phyloP scores from a whole-genome alignment of 2,888 invertebrate genomes.

The Brenthis daphne region DNA sequence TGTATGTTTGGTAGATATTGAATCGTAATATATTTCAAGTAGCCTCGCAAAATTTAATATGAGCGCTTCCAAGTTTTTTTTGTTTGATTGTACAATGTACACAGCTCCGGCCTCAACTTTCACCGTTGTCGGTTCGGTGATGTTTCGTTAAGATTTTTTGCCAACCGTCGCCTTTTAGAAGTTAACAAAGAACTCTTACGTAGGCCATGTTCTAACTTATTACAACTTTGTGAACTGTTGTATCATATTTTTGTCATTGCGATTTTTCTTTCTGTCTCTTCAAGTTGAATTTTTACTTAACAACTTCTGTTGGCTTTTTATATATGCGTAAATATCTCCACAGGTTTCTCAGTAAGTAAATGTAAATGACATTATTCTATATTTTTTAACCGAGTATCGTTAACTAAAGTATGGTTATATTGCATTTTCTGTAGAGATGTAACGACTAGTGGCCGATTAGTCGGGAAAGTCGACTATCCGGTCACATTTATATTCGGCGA shows the following conservation, averaged over 20 bases:
- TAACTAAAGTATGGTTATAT: too few relatives aligned
- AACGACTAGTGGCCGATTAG: too few relatives aligned
- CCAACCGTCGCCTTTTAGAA: slow-evolving; percentile 33
- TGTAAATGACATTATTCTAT: too few relatives aligned
- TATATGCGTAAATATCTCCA: slow-evolving; percentile 12
- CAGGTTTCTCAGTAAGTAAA: not conserved
- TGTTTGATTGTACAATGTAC: slow-evolving; percentile 30
- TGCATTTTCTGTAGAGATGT: too few relatives aligned
- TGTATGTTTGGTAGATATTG: not conserved
- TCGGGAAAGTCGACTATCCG: too few relatives aligned
- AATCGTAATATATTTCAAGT: slow-evolving; percentile 7
- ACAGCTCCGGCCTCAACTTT: slow-evolving; percentile 31
- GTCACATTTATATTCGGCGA: too few relatives aligned
- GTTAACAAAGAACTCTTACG: slow-evolving; percentile 39
- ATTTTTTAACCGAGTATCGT: too few relatives aligned
- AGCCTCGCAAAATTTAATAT: slow-evolving; percentile 28
- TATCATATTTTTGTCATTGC: slow-evolving; percentile 40
- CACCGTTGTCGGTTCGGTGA: slow-evolving; percentile 24
- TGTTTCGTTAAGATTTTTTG: slow-evolving; percentile 36
- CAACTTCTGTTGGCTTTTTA: slow-evolving; percentile 18
- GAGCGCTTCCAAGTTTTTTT: slow-evolving; percentile 32
- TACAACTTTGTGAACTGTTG: slow-evolving; percentile 38
- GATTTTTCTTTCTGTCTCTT: slow-evolving; percentile 24
- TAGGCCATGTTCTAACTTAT: slow-evolving; percentile 40
- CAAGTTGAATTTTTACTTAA: slow-evolving; percentile 23